Evolutionary conservation across 1,140 invertebrate genomes (phyloP), one percentile per base, ranked within the genome.

Genomic region (Drosophila persimilis): DNA sequence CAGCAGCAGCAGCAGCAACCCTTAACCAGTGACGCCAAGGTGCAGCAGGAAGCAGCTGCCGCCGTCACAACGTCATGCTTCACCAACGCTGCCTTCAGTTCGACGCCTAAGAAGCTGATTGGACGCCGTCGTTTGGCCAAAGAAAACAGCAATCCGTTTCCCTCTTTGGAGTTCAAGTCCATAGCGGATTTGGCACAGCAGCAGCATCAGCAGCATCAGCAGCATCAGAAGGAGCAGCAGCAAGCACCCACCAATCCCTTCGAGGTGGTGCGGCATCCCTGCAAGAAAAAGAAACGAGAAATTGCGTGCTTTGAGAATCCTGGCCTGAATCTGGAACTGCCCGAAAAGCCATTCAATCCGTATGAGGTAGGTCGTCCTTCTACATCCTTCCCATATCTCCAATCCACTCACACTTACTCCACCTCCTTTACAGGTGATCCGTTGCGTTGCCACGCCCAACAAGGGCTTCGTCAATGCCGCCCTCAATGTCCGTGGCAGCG

Each of bases 261-360:
- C 54, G 91, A 91, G 55, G 90, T 91, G 3, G 55, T 80, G 43
- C 88, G 91, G 17, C 90, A 91, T 46, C 90, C 90, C 0, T 73
- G 79, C 0, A 91, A 91, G 57, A 91, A 91, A 26, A 91, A 91
- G 55, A 91, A 91, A 51, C 76, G 77, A 6, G 86, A 81, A 3
- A 74, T 77, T 7, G 80, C 79, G 24, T 91, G 91, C 56, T 91
- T 91, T 26, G 89, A 88, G 60, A 91, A 91, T 84, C 85, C 85
- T 15, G 91, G 79, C 13, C 63, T 91, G 3, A 91, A 91, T 75
- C 57, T 91, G 0, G 84, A 91, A 31, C 45, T 90, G 24, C 90
- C 90, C 7, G 91, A 91, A 52, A 88, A 80, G 35, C 81, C 90
- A 45, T 90, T 91, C 20, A 91, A 91, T 86, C 91, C 91, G 0